Percentiles rank a stretch among this genome's conserved stretches.
These are phyloP conservation scores for Haliaeetus leucogaster DNA, from an alignment of 2,113 vertebrate genomes.

Conservation along the genomic window DNA sequence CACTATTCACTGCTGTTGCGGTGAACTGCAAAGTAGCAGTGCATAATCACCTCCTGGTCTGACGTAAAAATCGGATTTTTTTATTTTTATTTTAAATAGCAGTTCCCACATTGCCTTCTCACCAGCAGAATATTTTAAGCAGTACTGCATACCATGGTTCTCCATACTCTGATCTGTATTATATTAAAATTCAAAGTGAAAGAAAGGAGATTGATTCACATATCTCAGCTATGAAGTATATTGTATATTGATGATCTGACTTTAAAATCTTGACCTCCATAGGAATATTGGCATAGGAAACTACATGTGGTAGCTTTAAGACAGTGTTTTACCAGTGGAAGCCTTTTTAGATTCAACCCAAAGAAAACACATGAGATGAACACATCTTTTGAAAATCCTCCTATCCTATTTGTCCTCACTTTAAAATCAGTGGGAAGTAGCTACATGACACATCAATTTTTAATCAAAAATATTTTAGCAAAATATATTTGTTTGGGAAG, in stretches of 20 bases:
- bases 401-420: neutral
- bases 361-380: neutral
- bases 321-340: neutral
- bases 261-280: neutral
- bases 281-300: neutral
- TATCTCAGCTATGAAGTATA: neutral
- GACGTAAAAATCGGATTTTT: slow-evolving; percentile 4
- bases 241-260: neutral
- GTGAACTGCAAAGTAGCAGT: neutral
- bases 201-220: neutral
- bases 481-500: slow-evolving; percentile 51
- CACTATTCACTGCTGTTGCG: neutral
- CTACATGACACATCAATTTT: slow-evolving; percentile 25
- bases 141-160: neutral
- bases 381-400: neutral
- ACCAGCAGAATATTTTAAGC: slow-evolving; percentile 7
- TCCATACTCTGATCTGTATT: neutral
- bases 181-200: neutral
- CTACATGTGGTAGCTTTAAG: neutral
- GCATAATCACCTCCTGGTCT: slow-evolving; percentile 22
- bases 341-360: neutral
- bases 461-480: slow-evolving; percentile 49
- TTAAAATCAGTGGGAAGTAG: slow-evolving; percentile 18
- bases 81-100: neutral
- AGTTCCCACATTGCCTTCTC: slow-evolving; percentile 3